phyloP scores from a whole-genome alignment of 2,797 vertebrate genomes.

The Hybognathus amarus region DNA sequence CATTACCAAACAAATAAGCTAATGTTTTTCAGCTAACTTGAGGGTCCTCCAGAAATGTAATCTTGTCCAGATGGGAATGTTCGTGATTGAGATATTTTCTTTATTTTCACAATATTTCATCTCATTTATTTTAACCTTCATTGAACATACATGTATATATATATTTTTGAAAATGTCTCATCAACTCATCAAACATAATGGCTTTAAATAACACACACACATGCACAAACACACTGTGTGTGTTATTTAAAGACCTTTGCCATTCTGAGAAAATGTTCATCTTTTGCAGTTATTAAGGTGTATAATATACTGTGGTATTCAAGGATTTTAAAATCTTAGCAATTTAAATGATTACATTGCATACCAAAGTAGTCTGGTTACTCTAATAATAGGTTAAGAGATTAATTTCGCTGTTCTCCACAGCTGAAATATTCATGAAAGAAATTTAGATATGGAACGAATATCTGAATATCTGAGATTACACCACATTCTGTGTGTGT shows the following conservation, averaged over 20 bases:
- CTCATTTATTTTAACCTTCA: constrained; percentile 8
- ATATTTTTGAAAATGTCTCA: background rate
- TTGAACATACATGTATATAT: background rate
- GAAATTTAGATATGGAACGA: constrained; percentile 72
- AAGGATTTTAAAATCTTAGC: constrained; percentile 41
- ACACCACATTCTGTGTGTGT: constrained; percentile 59
- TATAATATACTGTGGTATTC: constrained; percentile 25
- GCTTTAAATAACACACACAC: too few species aligned
- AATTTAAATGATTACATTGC: constrained; percentile 55
- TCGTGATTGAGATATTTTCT: background rate
- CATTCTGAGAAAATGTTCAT: constrained; percentile 2
- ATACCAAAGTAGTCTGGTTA: constrained; percentile 49
- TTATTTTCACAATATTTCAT: background rate
- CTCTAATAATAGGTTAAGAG: constrained; percentile 61
- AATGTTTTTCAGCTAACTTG: background rate
- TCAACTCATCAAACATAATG: background rate
- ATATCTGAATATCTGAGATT: constrained; percentile 69
- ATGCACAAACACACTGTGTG: background rate
- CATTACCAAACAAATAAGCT: background rate
- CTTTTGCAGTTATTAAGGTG: constrained; percentile 21
- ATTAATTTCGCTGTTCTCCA: constrained; percentile 73
- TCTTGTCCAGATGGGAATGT: background rate
- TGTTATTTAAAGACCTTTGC: background rate
- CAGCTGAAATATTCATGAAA: constrained; percentile 78
- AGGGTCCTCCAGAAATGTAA: constrained; percentile 13